Percentiles rank a stretch among this genome's conserved stretches.
These are phyloP conservation scores for Drosophila eugracilis DNA, from an alignment of 1,140 invertebrate genomes.

Conservation along the genomic window DNA sequence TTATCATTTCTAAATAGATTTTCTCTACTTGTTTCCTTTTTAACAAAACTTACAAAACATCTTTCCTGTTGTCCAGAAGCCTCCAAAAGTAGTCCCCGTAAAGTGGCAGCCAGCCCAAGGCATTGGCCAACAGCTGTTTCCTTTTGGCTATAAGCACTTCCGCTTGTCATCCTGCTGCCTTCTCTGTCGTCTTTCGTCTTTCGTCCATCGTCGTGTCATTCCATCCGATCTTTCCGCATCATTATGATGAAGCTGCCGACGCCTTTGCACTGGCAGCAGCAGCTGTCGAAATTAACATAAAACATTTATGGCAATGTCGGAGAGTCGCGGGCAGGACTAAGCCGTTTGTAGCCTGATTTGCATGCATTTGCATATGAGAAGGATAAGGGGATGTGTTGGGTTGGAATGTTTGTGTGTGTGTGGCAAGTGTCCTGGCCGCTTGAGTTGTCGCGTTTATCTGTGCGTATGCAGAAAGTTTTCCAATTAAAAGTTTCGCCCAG, in stretches of 20 bases:
- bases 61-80: neutral
- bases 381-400: neutral
- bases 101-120: neutral
- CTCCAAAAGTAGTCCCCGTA: too few species aligned
- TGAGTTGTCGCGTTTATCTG: conserved; percentile 59
- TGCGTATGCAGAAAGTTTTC: conserved; percentile 80
- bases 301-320: conserved; percentile 73
- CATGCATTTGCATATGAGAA: conserved; percentile 50
- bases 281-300: conserved; percentile 70
- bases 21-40: neutral
- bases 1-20: too few species aligned
- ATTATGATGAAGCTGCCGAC: conserved; percentile 13
- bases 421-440: conserved; percentile 51
- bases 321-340: conserved; percentile 45
- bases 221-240: conserved; percentile 25
- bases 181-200: neutral
- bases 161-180: too few species aligned
- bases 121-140: neutral
- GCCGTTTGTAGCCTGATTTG: conserved; percentile 44
- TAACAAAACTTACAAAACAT: too few species aligned
- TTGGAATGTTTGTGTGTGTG: conserved; percentile 38
- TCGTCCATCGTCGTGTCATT: neutral
- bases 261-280: conserved; percentile 19
- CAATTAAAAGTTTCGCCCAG: conserved; percentile 73
- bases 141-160: neutral